Base-by-base conservation (phyloP, 2,113 vertebrate genomes). In the Eclectus roratus region DNA sequence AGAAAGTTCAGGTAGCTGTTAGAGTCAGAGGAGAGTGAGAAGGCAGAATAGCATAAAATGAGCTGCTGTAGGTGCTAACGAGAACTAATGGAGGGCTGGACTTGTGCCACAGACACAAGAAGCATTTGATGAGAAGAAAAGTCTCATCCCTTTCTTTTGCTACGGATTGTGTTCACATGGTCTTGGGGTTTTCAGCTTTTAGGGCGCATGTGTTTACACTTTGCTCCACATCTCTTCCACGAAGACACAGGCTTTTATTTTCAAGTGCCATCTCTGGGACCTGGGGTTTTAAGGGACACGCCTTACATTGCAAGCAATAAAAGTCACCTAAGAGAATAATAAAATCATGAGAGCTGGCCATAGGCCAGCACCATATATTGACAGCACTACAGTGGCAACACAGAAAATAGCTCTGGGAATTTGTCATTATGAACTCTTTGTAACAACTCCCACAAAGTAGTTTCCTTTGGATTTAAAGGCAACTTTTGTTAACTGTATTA, bases 331-430 rank as follows among this genome's bases (percentile, higher is more conserved):
- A 44, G 60, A 74, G 78, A 86, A 49, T 2, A 44, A 49, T 14
- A 49, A 66, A 37, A 66, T 43, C 28, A 18, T 3, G 29, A 80
- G 39, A 44, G 27, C 47, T 78, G 92, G 83, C 72, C 35, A n/a
- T 31, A 44, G 47, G 65, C 58, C 80, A 78, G 53, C 17, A 47
- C 60, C 85, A 66, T 60, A 65, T 78, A 68, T 63, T 95, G 60
- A 87, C 91, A 93, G 80, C 64, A 60, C 64, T 37, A 66, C 85
- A 68, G 95, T 14, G 17, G 77, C 66, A 82, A 61, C 17, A 76
- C 65, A 69, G 41, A 70, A n/a, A 56, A 44, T 24, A 46, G 68
- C 84, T 95, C 70, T 79, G 78, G 65, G 53, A 39, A 71, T 44
- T 44, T 41, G 85, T 55, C 89, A 76, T 56, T 81, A 23, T 6